Percentiles rank a stretch among this genome's conserved stretches.
Evolutionary conservation across 2,113 vertebrate species (phyloP).

Genomic region (Machaerirhynchus nigripectus): DNA sequence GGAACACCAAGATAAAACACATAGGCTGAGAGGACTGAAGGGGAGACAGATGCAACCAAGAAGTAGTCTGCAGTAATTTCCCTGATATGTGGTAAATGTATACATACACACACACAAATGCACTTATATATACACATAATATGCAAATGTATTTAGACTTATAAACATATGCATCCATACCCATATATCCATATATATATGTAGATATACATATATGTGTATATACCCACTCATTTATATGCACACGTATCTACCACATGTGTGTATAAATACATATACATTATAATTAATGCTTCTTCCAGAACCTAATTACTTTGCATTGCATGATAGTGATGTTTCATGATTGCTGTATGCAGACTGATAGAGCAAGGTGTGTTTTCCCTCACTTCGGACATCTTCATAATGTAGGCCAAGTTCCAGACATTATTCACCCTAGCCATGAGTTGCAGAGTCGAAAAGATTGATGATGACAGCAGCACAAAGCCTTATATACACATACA

Average conservation of each 20-base stretch:
- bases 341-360: background rate
- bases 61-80: background rate
- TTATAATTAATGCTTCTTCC: background rate
- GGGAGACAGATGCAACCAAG: background rate
- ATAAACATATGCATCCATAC: background rate
- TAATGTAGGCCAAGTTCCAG: background rate
- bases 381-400: background rate
- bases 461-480: background rate
- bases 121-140: background rate
- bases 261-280: background rate
- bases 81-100: background rate
- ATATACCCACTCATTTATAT: background rate
- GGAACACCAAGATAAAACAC: background rate
- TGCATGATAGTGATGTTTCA: background rate
- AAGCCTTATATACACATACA: background rate
- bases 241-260: background rate
- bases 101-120: background rate
- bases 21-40: background rate
- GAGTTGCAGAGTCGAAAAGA: background rate
- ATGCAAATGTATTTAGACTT: background rate
- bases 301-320: background rate
- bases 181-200: background rate
- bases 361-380: background rate
- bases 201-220: background rate
- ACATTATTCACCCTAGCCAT: background rate